Evolutionary conservation across 2,113 vertebrate species (phyloP).

Genomic region (Odocoileus virginianus): DNA sequence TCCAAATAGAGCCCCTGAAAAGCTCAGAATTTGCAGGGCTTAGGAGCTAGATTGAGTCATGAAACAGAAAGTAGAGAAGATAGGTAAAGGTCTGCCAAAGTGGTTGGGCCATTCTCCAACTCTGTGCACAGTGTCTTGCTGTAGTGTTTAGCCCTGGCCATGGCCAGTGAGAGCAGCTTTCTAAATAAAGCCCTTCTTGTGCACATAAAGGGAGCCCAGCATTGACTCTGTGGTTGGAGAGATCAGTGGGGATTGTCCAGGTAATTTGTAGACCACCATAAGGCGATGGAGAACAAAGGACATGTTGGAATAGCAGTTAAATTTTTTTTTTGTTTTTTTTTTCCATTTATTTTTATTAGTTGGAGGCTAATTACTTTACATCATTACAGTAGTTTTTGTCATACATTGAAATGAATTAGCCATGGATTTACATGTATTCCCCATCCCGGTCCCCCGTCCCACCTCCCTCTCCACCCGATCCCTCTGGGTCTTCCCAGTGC

Average conservation of each 20-base stretch:
- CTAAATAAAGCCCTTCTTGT: constrained; percentile 39
- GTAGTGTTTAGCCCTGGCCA: background rate
- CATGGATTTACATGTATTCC: no score
- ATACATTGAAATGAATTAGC: no score
- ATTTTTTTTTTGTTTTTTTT: no score
- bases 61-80: constrained; percentile 26
- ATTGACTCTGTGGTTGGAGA: background rate
- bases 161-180: background rate
- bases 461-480: no score
- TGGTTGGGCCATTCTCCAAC: constrained; percentile 11
- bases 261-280: background rate
- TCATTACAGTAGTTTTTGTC: no score
- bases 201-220: background rate
- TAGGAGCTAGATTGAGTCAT: constrained; percentile 1
- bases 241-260: background rate
- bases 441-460: no score
- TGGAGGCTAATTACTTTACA: no score
- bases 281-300: background rate
- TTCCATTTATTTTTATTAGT: no score
- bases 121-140: constrained; percentile 14
- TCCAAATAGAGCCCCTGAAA: background rate
- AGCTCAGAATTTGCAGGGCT: background rate
- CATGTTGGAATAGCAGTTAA: background rate
- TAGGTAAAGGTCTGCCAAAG: background rate
- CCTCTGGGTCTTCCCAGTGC: no score